phyloP scores from a whole-genome alignment of 2,113 vertebrate species.

The Microtus ochrogaster region DNA sequence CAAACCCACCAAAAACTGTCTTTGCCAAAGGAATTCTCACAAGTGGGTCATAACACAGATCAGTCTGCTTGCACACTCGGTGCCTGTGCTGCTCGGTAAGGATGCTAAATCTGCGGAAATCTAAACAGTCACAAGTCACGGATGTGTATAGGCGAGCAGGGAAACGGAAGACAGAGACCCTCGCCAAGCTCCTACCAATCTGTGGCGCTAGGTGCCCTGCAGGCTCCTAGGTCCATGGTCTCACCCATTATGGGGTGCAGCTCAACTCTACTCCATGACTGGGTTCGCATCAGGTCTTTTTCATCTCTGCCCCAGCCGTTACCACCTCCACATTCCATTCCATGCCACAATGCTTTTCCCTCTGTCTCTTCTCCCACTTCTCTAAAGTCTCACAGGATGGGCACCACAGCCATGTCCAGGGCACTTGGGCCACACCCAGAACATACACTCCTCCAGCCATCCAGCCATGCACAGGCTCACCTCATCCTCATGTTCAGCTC shows the following conservation, averaged over 20 bases:
- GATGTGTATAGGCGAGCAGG: too few species aligned
- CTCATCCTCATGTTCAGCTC: neutral
- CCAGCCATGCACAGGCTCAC: neutral
- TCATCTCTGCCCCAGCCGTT: neutral
- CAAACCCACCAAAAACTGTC: neutral
- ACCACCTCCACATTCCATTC: neutral
- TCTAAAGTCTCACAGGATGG: neutral
- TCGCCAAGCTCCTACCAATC: neutral
- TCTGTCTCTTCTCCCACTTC: neutral
- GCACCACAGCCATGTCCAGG: neutral
- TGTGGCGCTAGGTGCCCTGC: neutral
- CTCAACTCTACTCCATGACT: neutral
- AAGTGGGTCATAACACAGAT: neutral
- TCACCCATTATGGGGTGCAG: neutral
- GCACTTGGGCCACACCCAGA: neutral
- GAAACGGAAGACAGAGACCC: neutral
- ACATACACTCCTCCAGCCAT: neutral
- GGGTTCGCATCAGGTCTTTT: neutral
- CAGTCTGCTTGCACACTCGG: neutral
- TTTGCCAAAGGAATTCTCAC: neutral
- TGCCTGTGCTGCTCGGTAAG: neutral
- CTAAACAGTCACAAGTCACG: neutral
- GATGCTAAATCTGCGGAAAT: neutral
- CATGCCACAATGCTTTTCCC: neutral
- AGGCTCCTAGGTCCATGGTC: rapidly evolving